A percentile compares a stretch with the other conserved stretches of the same genome.
phyloP scores from a whole-genome alignment of 1,140 invertebrate species.

The Euglossa dilemma region DNA sequence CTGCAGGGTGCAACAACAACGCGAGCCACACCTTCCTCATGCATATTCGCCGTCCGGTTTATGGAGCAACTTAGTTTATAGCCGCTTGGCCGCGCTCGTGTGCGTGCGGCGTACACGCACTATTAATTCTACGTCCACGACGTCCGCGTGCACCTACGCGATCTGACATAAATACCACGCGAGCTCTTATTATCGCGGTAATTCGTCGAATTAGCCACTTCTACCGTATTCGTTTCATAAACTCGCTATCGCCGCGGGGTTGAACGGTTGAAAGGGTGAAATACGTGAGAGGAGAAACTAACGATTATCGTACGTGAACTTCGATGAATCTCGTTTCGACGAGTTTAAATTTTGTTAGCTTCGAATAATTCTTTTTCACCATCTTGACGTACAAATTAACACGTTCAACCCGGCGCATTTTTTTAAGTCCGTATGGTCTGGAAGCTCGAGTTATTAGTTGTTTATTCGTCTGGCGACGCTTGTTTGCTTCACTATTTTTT shows the following conservation, averaged over 20 bases:
- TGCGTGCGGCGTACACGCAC: slow-evolving; percentile 47
- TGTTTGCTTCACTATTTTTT: too few species aligned
- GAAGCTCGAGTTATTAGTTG: too few species aligned
- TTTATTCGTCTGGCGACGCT: too few species aligned
- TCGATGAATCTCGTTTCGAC: too few species aligned
- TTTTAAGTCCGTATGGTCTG: too few species aligned
- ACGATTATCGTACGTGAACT: too few species aligned
- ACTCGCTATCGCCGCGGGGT: neutral
- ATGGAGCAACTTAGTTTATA: slow-evolving; percentile 58
- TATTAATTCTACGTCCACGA: slow-evolving; percentile 56
- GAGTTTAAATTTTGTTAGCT: too few species aligned
- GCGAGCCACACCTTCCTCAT: slow-evolving; percentile 65
- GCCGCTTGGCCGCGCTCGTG: slow-evolving; percentile 15
- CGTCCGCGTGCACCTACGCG: slow-evolving; percentile 34
- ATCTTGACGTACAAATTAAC: too few species aligned
- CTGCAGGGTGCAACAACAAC: slow-evolving; percentile 49
- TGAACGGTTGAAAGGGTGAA: neutral
- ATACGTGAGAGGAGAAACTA: neutral
- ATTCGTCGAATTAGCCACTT: slow-evolving; percentile 43
- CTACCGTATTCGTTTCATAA: slow-evolving; percentile 14
- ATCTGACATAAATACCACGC: slow-evolving; percentile 14
- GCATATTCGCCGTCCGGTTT: slow-evolving; percentile 65
- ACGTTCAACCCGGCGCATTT: too few species aligned
- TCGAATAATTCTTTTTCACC: too few species aligned
- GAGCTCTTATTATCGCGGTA: slow-evolving; percentile 40